Base-by-base conservation (phyloP, 2,113 vertebrate genomes). In the Probosciger aterrimus region DNA sequence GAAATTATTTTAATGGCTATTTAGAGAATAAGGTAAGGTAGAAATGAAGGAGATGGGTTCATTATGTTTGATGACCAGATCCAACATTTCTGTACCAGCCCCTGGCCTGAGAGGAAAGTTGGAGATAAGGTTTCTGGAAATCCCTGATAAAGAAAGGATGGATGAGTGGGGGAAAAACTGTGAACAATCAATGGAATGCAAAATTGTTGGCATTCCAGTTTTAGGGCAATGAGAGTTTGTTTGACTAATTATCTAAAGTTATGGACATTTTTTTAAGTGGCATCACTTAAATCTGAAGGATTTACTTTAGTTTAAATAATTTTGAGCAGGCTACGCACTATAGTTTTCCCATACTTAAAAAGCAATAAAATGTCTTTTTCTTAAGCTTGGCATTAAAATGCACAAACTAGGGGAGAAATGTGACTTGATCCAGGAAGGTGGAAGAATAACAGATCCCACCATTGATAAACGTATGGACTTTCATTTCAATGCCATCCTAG, bases 391-490 rank as follows among this genome's bases (percentile, higher is more conserved):
- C 77, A 97, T 99, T 96, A 98, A 98, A 97, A 99, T 99, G 99
- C 99, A 99, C 97, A 99, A 98, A 97, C 98, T 99, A 81, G 98
- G 99, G 63, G 99, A 99, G 90, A 98, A 98, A 63, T 99, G 99
- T 94, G 99, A 99, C 97, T 98, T 99, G 95, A 98, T 99, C 95
- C 99, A 99, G 98, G 99, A 99, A 98, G 99, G 99, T 47, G 99
- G 99, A 86, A 98, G 98, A 86, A 98, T 98, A 82, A 99, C 99
- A 41, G 99, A 99, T 95, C 98, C 98, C 11, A 98, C 99, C 96
- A 98, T 99, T 76, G 99, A 99, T 98, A 99, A 99, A 97, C 99
- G 99, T 94, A 99, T 99, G 99, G 99, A 99, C 96, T 99, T 99
- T 96, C 99, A 99, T 98, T 99, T 99, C 97, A 99, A 99, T 97